Percentiles rank a stretch among this genome's conserved stretches.
phyloP scores from a whole-genome alignment of 2,888 invertebrate species.

The Drosophila suboccidentalis region DNA sequence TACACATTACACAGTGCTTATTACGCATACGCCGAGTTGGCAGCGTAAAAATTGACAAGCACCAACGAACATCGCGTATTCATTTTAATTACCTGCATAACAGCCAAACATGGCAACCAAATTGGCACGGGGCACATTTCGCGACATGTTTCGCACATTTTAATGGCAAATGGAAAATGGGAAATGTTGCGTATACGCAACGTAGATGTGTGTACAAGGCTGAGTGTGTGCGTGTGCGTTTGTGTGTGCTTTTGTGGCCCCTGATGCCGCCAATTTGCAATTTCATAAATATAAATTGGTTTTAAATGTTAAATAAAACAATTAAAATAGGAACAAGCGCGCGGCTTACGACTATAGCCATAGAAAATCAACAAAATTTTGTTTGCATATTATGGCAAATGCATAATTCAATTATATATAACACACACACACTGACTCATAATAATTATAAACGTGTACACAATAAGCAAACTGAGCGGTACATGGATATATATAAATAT shows the following conservation, averaged over 20 bases:
- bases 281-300: slow-evolving; percentile 82
- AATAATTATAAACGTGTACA: not conserved
- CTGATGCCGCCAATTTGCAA: slow-evolving; percentile 55
- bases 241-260: slow-evolving; percentile 10
- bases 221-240: slow-evolving; percentile 3
- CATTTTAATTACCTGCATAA: slow-evolving; percentile 77
- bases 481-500: not conserved
- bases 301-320: slow-evolving; percentile 82
- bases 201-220: not conserved
- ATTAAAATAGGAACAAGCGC: slow-evolving; percentile 61
- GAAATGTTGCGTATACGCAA: slow-evolving; percentile 66
- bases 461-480: not conserved
- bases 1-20: slow-evolving; percentile 56
- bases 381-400: slow-evolving; percentile 57
- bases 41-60: slow-evolving; percentile 63
- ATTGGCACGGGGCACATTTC: slow-evolving; percentile 54
- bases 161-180: slow-evolving; percentile 69
- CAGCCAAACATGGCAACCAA: slow-evolving; percentile 41
- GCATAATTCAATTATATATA: slow-evolving; percentile 56
- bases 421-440: slow-evolving; percentile 5
- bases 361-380: slow-evolving; percentile 53
- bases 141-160: slow-evolving; percentile 66
- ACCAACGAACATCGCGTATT: slow-evolving; percentile 49
- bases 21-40: slow-evolving; percentile 61
- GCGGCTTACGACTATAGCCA: slow-evolving; percentile 18